A percentile compares a stretch with the other conserved stretches of the same genome.
Conservation (phyloP, 2,888 invertebrate species). For the Endotricha flammealis region DNA sequence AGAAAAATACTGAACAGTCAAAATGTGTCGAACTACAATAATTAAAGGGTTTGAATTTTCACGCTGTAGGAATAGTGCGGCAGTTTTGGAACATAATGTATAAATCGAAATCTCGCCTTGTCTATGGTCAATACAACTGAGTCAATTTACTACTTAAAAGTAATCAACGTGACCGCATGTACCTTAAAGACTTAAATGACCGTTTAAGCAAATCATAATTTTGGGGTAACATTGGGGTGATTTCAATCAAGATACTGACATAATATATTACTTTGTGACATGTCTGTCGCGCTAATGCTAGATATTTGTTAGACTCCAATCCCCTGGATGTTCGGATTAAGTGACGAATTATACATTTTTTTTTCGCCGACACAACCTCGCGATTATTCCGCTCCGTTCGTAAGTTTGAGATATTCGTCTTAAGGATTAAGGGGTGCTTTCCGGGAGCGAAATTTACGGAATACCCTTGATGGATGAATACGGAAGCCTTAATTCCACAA, state of each 20-base stretch:
- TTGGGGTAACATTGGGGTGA: neutral
- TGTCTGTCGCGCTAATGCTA: conserved; percentile 58
- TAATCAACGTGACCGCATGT: no score
- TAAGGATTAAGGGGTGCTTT: conserved; percentile 68
- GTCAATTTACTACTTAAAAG: no score
- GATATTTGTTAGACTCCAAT: conserved; percentile 58
- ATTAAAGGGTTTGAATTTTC: no score
- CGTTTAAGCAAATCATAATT: no score
- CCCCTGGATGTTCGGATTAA: conserved; percentile 58
- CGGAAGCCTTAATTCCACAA: conserved; percentile 63
- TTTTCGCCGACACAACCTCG: conserved; percentile 59
- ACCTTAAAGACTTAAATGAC: no score
- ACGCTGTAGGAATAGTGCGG: no score
- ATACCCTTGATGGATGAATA: conserved; percentile 69
- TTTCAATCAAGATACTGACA: conserved; percentile 5
- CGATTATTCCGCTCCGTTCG: conserved; percentile 66
- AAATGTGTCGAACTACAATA: no score
- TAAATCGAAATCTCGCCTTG: no score
- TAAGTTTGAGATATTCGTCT: conserved; percentile 75
- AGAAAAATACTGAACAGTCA: no score
- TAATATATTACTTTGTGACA: conserved; percentile 20
- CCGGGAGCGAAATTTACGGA: conserved; percentile 65
- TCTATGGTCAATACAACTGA: no score
- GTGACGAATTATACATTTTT: conserved; percentile 73
- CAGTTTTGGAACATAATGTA: no score